Evolutionary conservation across 2,888 invertebrate species (phyloP).

Genomic region (Perizoma affinitatum): DNA sequence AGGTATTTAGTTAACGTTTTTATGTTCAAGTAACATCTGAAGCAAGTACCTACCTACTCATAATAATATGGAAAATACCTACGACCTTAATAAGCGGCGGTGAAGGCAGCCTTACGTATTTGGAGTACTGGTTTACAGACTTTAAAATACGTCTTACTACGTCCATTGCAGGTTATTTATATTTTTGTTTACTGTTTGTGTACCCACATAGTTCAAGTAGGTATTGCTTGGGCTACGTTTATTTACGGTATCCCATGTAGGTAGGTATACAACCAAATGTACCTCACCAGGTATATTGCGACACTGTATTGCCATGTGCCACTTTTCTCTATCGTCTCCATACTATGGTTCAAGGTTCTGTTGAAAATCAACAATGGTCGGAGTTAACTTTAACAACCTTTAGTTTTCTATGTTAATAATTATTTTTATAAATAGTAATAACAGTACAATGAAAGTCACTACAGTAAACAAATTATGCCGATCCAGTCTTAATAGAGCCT

Average conservation of each 20-base stretch:
- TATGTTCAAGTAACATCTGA: slow-evolving; percentile 32
- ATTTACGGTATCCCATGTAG: no score
- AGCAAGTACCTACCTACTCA: slow-evolving; percentile 14
- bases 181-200: no score
- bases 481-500: no score
- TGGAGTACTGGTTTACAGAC: slow-evolving; percentile 31
- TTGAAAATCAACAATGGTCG: slow-evolving; percentile 1
- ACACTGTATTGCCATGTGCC: slow-evolving; percentile 36
- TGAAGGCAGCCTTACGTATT: slow-evolving; percentile 32
- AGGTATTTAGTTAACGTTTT: slow-evolving; percentile 32
- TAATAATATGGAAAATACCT: slow-evolving; percentile 31
- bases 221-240: no score
- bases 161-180: not conserved
- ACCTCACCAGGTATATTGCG: not conserved
- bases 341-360: slow-evolving; percentile 36
- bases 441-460: no score
- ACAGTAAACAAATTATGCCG: no score
- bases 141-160: slow-evolving; percentile 19
- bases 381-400: not conserved
- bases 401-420: not conserved
- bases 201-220: no score
- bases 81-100: slow-evolving; percentile 31
- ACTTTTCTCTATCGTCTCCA: slow-evolving; percentile 60
- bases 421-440: not conserved
- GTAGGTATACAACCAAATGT: not conserved